phyloP scores from a whole-genome alignment of 2,888 invertebrate species.

The Calliopum simillimum region DNA sequence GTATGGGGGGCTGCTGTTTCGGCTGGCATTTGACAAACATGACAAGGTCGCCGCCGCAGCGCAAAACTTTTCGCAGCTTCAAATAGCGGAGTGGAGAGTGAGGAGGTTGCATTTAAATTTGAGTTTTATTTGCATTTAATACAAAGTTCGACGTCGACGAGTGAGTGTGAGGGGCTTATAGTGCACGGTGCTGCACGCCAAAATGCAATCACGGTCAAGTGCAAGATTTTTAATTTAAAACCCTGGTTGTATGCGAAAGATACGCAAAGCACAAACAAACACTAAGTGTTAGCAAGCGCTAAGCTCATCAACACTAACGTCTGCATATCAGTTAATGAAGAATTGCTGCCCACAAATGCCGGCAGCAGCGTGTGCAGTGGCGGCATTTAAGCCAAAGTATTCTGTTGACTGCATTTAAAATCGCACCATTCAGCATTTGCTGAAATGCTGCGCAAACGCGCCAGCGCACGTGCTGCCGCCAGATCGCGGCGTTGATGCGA shows the following conservation, averaged over 20 bases:
- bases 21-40: constrained; percentile 46
- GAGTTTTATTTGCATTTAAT: constrained; percentile 16
- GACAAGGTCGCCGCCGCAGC: constrained; percentile 43
- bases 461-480: constrained; percentile 15
- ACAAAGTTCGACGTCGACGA: background rate
- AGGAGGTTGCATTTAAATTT: constrained; percentile 15
- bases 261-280: background rate
- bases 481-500: constrained; percentile 23
- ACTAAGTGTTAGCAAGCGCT: too few relatives aligned
- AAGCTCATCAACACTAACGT: too few relatives aligned
- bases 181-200: background rate
- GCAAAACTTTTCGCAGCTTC: constrained; percentile 7
- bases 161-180: constrained; percentile 1
- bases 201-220: constrained; percentile 44
- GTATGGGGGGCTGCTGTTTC: constrained; percentile 21
- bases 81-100: background rate
- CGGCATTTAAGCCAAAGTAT: constrained; percentile 19
- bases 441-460: constrained; percentile 16
- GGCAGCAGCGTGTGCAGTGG: constrained; percentile 10
- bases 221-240: constrained; percentile 35
- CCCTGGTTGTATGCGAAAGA: background rate
- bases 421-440: background rate
- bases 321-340: constrained; percentile 13
- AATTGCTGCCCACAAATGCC: background rate
- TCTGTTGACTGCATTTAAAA: constrained; percentile 10